A percentile compares a stretch with the other conserved stretches of the same genome.
Conservation (phyloP, 2,113 vertebrate species). For the Bos taurus region ARS-UCD2.0 NC_037347.1:65176501-65177000, state of each 20-base stretch:
- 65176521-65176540: neutral
- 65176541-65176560: neutral
- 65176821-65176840: neutral
- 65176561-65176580: neutral
- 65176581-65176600: neutral
- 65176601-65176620: neutral
- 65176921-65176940: neutral
- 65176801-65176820: neutral
- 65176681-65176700: neutral
- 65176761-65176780: neutral
- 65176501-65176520: neutral
- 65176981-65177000: neutral
- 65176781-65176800: neutral
- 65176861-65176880: neutral
- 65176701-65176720: neutral
- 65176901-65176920: neutral
- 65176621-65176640: neutral
- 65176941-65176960: rapidly evolving
- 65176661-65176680: neutral
- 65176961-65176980: neutral
- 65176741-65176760: neutral
- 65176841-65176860: neutral
- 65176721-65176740: neutral
- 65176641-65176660: neutral
- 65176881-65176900: neutral